Evolutionary conservation across 2,113 vertebrate species (phyloP), one percentile per base, ranked within the genome.

Genomic region (Irena cyanogastra): DNA sequence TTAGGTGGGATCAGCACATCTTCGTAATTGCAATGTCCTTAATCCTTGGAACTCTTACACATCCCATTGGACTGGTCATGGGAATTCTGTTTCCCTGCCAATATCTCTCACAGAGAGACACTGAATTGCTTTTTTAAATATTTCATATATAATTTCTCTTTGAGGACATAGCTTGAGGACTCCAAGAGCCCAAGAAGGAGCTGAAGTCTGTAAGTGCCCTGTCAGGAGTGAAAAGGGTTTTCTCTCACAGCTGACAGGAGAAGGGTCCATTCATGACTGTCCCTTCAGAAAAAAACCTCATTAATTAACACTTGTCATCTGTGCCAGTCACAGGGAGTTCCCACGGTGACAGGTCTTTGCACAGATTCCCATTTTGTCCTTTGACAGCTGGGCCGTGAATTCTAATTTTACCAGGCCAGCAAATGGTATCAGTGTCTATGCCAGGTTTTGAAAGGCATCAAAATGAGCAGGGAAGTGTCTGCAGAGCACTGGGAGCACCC

Each of bases 261-360:
- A 66, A 63, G 20, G 39, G 33, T 21, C 47, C 45, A 11, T 61
- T 69, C 54, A 28, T 26, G 59, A 41, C 39, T 86, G 13, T 30
- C 68, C 66, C 64, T 54, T 83, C 72, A 83, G 78, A 74, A 91
- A 86, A 80, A 63, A 71, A 41, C 3, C n/a, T n/a, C 13, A 30
- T 68, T 86, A 92, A 95, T 97, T 94, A 96, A 78, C 90, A 35
- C 83, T 64, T 83, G 54, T 80, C 81, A 50, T 60, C 89, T 61
- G 33, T 69, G 82, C 45, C 63, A 91, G 87, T 31, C 90, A 24
- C 79, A 78, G 75, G 92, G 76, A 75, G 93, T 95, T 93, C 94
- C 83, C 76, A 33, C 59, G 6, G 35, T 7, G 16, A 23, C 89
- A 90, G 66, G 24, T 47, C 78, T 77, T 87, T 70, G 68, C 66